These are phyloP conservation scores for Oncorhynchus kisutch DNA, from an alignment of 2,113 vertebrate genomes.

Conservation along the genomic window DNA sequence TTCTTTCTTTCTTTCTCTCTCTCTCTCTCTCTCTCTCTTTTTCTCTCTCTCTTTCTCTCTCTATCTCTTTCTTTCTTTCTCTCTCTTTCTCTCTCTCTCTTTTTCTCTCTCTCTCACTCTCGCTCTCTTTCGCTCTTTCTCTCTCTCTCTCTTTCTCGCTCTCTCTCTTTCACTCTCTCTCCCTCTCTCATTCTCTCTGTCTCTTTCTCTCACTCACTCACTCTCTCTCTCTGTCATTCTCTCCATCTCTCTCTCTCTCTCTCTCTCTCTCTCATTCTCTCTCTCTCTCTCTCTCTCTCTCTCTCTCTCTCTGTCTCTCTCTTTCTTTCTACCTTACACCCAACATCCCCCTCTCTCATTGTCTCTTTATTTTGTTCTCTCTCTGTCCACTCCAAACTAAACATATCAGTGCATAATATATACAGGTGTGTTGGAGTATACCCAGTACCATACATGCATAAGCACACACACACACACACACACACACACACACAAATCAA, in stretches of 20 bases:
- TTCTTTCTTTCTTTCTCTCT: too few relatives aligned
- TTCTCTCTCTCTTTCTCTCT: background rate
- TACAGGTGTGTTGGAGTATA: background rate
- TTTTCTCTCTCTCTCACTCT: background rate
- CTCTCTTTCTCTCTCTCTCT: background rate
- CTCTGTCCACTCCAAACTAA: background rate
- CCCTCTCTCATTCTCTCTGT: background rate
- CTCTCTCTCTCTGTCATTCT: fast-evolving
- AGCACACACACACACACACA: too few relatives aligned
- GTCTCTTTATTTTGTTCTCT: background rate
- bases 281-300: background rate
- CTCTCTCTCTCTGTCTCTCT: background rate
- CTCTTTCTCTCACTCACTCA: fast-evolving
- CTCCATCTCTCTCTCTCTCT: too few relatives aligned
- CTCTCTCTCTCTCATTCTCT: background rate
- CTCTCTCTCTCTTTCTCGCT: constrained; percentile 8
- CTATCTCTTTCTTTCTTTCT: too few relatives aligned
- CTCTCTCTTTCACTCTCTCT: too few relatives aligned
- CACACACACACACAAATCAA: background rate
- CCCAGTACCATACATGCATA: background rate
- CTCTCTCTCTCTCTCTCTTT: background rate
- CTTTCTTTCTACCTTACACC: background rate
- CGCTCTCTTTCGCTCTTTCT: background rate
- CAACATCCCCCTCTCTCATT: background rate
- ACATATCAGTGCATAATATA: background rate